Evolutionary conservation across 1,140 invertebrate species (phyloP).

Genomic region (Trypoxylus dichotomus): DNA sequence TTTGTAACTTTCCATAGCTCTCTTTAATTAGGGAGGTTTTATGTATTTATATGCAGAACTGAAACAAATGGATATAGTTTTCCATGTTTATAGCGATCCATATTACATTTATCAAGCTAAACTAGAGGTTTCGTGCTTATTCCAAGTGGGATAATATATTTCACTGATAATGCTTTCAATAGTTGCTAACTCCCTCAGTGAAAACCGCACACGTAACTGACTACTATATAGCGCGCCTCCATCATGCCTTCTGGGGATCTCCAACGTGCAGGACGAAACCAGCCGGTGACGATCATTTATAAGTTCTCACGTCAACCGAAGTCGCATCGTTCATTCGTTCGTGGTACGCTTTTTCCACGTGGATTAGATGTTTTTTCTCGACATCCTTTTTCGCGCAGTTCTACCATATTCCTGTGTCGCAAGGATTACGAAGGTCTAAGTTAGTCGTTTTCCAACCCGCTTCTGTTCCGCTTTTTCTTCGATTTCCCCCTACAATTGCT

Average conservation of each 20-base stretch:
- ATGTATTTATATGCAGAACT: too few species aligned
- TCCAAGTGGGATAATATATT: too few species aligned
- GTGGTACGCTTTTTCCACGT: slow-evolving; percentile 7
- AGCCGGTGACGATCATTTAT: background rate
- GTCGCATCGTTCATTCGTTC: slow-evolving; percentile 11
- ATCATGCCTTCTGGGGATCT: background rate
- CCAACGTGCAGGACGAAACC: background rate
- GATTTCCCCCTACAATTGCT: background rate
- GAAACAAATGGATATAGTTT: too few species aligned
- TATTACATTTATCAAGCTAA: too few species aligned
- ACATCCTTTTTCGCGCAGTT: background rate
- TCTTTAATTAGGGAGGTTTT: too few species aligned
- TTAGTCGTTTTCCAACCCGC: background rate
- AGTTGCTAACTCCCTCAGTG: background rate
- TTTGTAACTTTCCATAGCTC: too few species aligned
- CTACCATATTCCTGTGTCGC: background rate
- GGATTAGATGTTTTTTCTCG: slow-evolving; percentile 4
- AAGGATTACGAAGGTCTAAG: background rate
- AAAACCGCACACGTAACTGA: background rate
- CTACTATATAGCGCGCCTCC: background rate
- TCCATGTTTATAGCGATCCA: too few species aligned
- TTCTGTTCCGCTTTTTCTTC: background rate
- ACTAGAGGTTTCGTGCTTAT: too few species aligned
- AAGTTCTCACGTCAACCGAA: slow-evolving; percentile 5
- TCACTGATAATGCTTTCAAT: background rate